Conservation (phyloP, 2,797 vertebrate species). For the Fundulus diaphanus region DNA sequence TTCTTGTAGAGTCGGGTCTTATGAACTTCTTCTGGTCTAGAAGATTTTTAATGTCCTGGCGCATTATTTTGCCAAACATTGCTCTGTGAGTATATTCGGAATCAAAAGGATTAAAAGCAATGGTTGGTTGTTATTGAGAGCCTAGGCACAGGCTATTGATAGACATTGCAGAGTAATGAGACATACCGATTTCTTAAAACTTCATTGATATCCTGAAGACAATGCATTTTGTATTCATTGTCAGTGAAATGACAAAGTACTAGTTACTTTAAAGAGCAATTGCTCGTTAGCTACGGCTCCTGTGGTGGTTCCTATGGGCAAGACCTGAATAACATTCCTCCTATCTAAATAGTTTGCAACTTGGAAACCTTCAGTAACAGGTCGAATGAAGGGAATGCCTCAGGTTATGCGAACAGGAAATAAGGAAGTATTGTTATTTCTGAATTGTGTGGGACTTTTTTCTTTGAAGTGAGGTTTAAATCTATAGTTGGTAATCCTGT, state of each 20-base stretch:
- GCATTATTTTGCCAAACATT: not conserved
- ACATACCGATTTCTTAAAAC: not conserved
- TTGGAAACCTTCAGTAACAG: not conserved
- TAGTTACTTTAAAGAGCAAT: not conserved
- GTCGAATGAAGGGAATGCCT: not conserved
- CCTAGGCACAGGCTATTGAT: not conserved
- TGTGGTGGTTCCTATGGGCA: not conserved
- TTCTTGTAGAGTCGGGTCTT: not conserved
- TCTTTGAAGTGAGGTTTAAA: slow-evolving; percentile 1
- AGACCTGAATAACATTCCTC: not conserved
- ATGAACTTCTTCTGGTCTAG: not conserved
- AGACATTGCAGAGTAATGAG: not conserved
- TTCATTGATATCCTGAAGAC: not conserved
- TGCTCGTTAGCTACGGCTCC: not conserved
- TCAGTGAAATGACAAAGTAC: not conserved
- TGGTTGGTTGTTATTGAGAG: not conserved
- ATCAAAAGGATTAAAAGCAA: not conserved
- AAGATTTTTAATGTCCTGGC: not conserved
- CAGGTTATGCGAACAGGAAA: not conserved
- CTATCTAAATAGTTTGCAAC: not conserved
- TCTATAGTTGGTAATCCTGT: too few species aligned
- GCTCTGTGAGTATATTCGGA: not conserved
- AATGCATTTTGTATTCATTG: not conserved
- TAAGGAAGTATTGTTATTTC: not conserved
- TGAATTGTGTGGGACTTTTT: not conserved